These are phyloP conservation scores for Ornithorhynchus anatinus DNA, from an alignment of 2,113 vertebrate genomes.

Conservation along the genomic window DNA sequence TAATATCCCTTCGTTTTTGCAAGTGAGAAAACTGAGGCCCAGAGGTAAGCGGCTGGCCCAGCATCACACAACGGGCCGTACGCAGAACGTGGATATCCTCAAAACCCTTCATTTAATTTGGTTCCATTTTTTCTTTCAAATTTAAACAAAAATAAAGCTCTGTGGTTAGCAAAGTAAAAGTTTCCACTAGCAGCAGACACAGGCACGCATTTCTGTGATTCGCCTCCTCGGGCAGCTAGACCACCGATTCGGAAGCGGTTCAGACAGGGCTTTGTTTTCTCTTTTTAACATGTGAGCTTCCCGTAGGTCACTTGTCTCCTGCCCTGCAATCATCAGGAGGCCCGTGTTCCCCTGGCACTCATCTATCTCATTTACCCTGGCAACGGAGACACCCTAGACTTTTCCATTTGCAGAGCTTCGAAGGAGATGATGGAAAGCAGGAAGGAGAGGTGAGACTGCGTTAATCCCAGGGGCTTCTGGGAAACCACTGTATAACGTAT, in stretches of 20 bases:
- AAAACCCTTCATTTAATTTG: no score
- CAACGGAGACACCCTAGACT: background rate
- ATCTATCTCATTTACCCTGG: slow-evolving; percentile 16
- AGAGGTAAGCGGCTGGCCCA: no score
- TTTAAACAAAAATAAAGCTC: background rate
- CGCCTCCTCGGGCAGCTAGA: background rate
- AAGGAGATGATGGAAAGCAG: slow-evolving; percentile 19
- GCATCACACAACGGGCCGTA: no score
- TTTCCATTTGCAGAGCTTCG: background rate
- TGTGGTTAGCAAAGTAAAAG: background rate
- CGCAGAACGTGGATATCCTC: no score
- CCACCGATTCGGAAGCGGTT: slow-evolving; percentile 11
- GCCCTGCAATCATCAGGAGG: background rate
- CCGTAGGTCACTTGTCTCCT: slow-evolving; percentile 24
- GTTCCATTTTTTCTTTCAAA: background rate
- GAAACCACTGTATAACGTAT: background rate
- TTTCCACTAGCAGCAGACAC: slow-evolving; percentile 5
- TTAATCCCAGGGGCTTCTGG: background rate
- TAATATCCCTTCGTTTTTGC: no score
- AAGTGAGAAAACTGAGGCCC: no score
- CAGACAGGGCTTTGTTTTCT: slow-evolving; percentile 2
- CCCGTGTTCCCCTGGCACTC: background rate
- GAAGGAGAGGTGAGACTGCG: background rate
- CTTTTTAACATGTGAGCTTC: slow-evolving; percentile 21
- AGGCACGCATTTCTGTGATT: background rate